Conservation (phyloP, 2,888 invertebrate species). For the Nemoura dubitans region DNA sequence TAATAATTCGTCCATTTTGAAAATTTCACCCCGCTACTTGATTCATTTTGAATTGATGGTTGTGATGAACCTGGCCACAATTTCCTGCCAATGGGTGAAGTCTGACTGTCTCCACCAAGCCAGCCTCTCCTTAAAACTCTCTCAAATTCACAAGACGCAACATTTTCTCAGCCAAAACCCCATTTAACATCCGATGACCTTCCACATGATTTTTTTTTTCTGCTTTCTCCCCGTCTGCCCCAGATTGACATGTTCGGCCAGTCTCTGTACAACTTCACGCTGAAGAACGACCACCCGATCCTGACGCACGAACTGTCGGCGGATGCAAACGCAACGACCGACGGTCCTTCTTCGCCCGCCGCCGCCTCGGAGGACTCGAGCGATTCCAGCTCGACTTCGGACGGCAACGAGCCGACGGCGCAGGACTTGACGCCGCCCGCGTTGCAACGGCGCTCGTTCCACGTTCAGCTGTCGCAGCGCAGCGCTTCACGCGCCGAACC, state of each 20-base stretch:
- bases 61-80: too few species aligned
- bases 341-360: conserved; percentile 58
- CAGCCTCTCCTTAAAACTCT: too few species aligned
- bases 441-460: conserved; percentile 61
- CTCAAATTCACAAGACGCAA: too few species aligned
- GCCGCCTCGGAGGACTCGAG: conserved; percentile 54
- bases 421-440: conserved; percentile 55
- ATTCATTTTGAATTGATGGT: too few species aligned
- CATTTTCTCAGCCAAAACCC: too few species aligned
- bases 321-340: conserved; percentile 60
- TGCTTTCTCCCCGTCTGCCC: too few species aligned
- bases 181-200: too few species aligned
- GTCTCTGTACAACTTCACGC: conserved; percentile 82
- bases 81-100: too few species aligned
- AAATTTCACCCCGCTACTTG: too few species aligned
- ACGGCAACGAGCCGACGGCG: conserved; percentile 8
- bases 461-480: conserved; percentile 64
- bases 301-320: conserved; percentile 70
- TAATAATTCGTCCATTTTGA: too few species aligned
- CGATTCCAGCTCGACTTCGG: conserved; percentile 25
- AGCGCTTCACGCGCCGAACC: conserved; percentile 78
- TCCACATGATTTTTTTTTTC: too few species aligned
- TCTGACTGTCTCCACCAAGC: too few species aligned
- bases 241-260: conserved; percentile 86
- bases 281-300: conserved; percentile 80